Conservation (phyloP, 1,140 invertebrate species). For the Nebria ingens region DNA sequence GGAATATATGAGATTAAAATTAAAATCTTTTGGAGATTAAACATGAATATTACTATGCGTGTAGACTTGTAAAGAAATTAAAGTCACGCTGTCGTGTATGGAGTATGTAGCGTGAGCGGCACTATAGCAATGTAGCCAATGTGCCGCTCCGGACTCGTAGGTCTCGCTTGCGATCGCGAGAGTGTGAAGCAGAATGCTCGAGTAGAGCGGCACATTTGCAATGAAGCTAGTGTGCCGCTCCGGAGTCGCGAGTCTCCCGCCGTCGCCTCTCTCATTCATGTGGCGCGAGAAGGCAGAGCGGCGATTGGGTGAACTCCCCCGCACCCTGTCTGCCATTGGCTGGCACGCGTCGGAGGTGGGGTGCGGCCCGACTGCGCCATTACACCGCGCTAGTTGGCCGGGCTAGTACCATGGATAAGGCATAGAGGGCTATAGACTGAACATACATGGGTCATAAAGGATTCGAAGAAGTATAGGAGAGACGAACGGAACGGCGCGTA, state of each 20-base stretch:
- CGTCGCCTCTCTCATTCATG: neutral
- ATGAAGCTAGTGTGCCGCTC: no score
- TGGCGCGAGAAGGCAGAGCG: conserved; percentile 16
- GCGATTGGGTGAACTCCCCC: conserved; percentile 15
- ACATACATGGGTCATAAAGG: conserved; percentile 56
- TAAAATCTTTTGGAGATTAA: no score
- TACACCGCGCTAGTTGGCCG: conserved; percentile 26
- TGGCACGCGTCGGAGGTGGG: conserved; percentile 27
- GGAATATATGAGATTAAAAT: no score
- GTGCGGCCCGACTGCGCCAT: conserved; percentile 8
- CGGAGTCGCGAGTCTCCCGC: neutral
- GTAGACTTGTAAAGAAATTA: no score
- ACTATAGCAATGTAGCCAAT: neutral
- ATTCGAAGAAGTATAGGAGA: conserved; percentile 53
- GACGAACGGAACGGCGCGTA: conserved; percentile 41
- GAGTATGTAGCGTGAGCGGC: no score
- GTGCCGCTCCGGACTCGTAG: neutral
- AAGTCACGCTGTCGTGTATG: no score
- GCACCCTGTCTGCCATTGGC: conserved; percentile 18
- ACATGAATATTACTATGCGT: no score
- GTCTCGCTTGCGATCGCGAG: neutral
- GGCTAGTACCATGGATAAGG: conserved; percentile 49
- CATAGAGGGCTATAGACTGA: conserved; percentile 54
- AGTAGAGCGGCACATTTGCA: no score
- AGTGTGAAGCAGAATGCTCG: no score